Percentiles rank a stretch among this genome's conserved stretches.
These are phyloP conservation scores for Hemithea aestivaria DNA, from an alignment of 2,888 invertebrate genomes.

Conservation along the genomic window DNA sequence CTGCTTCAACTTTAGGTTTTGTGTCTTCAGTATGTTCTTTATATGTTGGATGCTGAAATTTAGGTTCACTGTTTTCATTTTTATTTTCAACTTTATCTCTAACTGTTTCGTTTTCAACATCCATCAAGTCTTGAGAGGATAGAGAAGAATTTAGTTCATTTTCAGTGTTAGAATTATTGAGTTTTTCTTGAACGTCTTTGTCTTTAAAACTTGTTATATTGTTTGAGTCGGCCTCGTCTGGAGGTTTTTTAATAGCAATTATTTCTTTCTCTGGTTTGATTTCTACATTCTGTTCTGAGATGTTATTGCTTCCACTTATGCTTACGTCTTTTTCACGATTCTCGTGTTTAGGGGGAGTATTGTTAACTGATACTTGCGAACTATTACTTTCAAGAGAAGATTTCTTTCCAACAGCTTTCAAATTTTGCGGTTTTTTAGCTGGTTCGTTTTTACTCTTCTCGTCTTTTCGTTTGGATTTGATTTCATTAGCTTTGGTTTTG, in stretches of 20 bases:
- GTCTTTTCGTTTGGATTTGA: slow-evolving; percentile 49
- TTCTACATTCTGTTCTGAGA: slow-evolving; percentile 7
- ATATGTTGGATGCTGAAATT: background rate
- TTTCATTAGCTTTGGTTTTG: slow-evolving; percentile 37
- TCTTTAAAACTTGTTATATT: slow-evolving; percentile 6
- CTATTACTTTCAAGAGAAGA: slow-evolving; percentile 24
- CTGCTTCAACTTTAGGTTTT: background rate
- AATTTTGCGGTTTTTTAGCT: slow-evolving; percentile 47
- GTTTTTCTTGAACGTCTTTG: slow-evolving; percentile 29
- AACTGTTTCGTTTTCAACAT: slow-evolving; percentile 26
- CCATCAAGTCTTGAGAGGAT: slow-evolving; percentile 40
- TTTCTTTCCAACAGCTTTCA: slow-evolving; percentile 50
- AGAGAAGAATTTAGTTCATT: slow-evolving; percentile 33
- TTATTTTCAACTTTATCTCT: slow-evolving; percentile 10
- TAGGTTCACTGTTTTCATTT: background rate
- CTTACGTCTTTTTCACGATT: slow-evolving; percentile 13
- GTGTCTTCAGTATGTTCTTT: background rate
- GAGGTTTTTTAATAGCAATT: background rate
- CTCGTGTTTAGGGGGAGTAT: slow-evolving; percentile 10
- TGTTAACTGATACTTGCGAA: slow-evolving; percentile 6
- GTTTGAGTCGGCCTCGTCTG: background rate
- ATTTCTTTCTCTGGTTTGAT: background rate
- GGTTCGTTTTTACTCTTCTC: slow-evolving; percentile 39
- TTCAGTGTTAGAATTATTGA: slow-evolving; percentile 38
- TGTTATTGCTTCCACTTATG: slow-evolving; percentile 2